Base-by-base conservation (phyloP, 2,797 vertebrate genomes). In the Trichosurus vulpecula region DNA sequence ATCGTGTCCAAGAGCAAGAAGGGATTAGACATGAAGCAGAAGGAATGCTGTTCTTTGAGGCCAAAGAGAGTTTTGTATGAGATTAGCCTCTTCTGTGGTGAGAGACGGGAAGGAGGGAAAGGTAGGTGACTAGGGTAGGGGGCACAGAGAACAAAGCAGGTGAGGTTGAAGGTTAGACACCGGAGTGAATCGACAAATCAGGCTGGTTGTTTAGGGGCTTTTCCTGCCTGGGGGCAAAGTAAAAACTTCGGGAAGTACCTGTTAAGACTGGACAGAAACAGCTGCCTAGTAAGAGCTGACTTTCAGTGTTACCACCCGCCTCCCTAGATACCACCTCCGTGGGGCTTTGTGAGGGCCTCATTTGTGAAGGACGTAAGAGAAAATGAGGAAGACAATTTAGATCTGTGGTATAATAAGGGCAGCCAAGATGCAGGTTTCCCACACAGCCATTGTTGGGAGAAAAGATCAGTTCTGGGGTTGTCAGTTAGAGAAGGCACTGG, bases 141-240 rank as follows among this genome's bases (percentile, higher is more conserved):
- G 56, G 90, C 61, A 97, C 52, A 92, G 94, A 94, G 94, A 93
- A 95, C 95, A 8, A 94, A 66, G 91, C 95, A 89, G 52, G 95
- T 92, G 66, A 93, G 53, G 56, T 92, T 87, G 90, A 95, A 93
- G 89, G 16, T 92, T 90, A 66, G 87, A 58, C 41, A 92, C 35
- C 91, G 93, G 91, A 96, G n/a, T 93, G 9, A 91, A 41, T 96
- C 94, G 74, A 35, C 91, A 96, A 96, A 13, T 1, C 51, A 91
- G 22, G 53, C 1, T 91, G 4, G 52, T 96, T 95, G 16, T 53
- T 95, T 92, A 93, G 29, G 91, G 14, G 11, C 35, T 52, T 96
- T 96, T 96, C 53, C 90, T n/a, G 56, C 66, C 58, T 53, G 13
- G 4, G 31, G 31, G 12, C 31, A 56, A 96, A 96, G 92, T 56